These are phyloP conservation scores for Diorhabda carinulata DNA, from an alignment of 1,140 invertebrate species.

Conservation along the genomic window DNA sequence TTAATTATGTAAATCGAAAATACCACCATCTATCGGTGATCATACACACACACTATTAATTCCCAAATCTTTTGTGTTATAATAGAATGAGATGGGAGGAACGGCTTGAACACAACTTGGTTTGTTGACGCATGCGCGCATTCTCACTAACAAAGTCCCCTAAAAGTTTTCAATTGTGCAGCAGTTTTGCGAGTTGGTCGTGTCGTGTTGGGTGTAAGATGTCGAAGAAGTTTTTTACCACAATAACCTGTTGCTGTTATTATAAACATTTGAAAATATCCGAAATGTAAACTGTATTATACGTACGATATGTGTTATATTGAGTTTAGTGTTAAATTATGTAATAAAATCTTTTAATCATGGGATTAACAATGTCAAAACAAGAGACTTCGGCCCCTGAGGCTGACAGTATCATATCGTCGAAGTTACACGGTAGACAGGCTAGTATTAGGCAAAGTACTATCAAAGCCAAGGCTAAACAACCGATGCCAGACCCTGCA, in stretches of 20 bases:
- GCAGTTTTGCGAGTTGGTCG: constrained; percentile 25
- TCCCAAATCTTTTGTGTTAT: too few relatives aligned
- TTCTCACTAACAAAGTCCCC: neutral
- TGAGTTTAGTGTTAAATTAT: constrained; percentile 10
- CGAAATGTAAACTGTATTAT: neutral
- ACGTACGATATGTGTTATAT: neutral
- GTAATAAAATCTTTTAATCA: constrained; percentile 12
- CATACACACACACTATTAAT: too few relatives aligned
- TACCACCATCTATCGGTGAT: too few relatives aligned
- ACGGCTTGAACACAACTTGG: neutral
- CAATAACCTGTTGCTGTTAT: constrained; percentile 28
- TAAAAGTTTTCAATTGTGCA: constrained; percentile 3
- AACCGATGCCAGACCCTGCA: constrained; percentile 81
- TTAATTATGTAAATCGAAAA: too few relatives aligned
- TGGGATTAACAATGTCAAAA: constrained; percentile 34
- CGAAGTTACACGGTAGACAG: constrained; percentile 41
- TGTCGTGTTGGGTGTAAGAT: constrained; percentile 14
- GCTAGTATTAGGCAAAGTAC: constrained; percentile 60
- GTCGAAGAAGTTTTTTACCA: neutral
- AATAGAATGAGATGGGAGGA: neutral
- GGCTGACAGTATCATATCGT: constrained; percentile 39
- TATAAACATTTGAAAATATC: constrained; percentile 19
- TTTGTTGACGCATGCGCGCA: neutral
- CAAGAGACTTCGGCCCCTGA: constrained; percentile 27
- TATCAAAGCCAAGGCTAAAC: constrained; percentile 69